Base-by-base conservation (phyloP, 2,797 vertebrate species). In the Menidia menidia region DNA sequence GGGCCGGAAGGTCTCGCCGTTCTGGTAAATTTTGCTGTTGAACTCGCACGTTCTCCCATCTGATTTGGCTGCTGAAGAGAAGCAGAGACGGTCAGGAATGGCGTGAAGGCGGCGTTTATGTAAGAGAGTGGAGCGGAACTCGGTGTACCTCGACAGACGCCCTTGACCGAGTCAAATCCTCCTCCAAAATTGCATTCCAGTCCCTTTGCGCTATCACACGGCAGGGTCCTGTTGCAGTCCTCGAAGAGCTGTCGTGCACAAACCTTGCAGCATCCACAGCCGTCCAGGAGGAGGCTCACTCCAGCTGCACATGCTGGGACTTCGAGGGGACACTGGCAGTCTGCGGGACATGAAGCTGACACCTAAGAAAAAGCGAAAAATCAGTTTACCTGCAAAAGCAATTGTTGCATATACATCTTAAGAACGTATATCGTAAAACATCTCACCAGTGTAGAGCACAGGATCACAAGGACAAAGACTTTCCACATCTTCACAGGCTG, bases 21-120 rank as follows among this genome's bases (percentile, higher is more conserved):
- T 96, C 89, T 98, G 96, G 89, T 96, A 96, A 78, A 98, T 97
- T 87, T 89, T 95, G 87, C 94, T 95, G 88, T 96, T 96, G 59
- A 97, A 98, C 85, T 98, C 96, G 3, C 96, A 98, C 0, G 96
- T 95, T 90, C 96, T 95, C 53, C 96, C 96, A 48, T 97, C 95
- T 13, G 94, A 94, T 76, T 94, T 95, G 11, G 96, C 96, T 98
- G 92, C 73, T 64, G 33, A 32, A 25, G 31, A 64, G 31, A 69
- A 76, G 45, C 10, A 18, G 15, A 2, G n/a, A 61, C 18, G 12
- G 4, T 39, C 4, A 32, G 3, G 2, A 51, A 30, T 14, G 0
- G 9, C 19, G 9, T 7, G 18, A 8, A 66, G 48, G 14, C 32
- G 39, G 61, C 14, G 52, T n/a, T 14, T 18, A 35, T 2, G 18